Evolutionary conservation across 2,113 vertebrate genomes (phyloP), one percentile per base, ranked within the genome.

Genomic region (Etheostoma cragini): DNA sequence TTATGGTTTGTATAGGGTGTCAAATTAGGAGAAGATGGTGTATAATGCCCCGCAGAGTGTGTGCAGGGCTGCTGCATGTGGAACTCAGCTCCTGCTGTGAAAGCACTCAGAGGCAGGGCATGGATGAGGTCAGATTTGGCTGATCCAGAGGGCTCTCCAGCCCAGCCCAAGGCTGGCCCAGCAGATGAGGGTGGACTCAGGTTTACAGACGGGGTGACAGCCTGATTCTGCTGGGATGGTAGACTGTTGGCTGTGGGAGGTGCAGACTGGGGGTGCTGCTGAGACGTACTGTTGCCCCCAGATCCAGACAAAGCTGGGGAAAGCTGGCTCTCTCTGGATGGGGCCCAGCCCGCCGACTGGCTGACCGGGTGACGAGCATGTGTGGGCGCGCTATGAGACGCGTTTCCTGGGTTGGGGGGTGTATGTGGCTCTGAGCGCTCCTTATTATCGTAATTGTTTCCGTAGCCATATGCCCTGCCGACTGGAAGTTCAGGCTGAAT

Each of bases 401-500:
- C 35, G 81, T 57, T 85, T 86, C 73, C 87, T 84, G 64, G 85
- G 86, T 60, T 80, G 64, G 78, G 64, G 62, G 87, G 82, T 45
- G 78, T 19, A 76, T 88, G 87, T 7, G 83, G 52, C 15, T 71
- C 84, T 4, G 57, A 70, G 8, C 78, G 80, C 60, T 96, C 94
- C 77, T 90, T 91, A 46, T 88, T 90, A 24, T 93, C 93, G 74
- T 90, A 92, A 84, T 63, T 90, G 85, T 93, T 94, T 83, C 95
- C 95, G 88, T 94, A 93, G 83, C 75, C 88, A 30, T 81, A 84
- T 16, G 60, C 82, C 57, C 87, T 90, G 65, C 56, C 86, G 57
- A 78, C 78, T 4, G 90, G 73, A 33, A 52, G 80, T n/a, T 95
- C 95, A 35, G 87, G 72, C 73, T 80, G 87, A 1, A 67, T 45